Base-by-base conservation (phyloP, 2,888 invertebrate genomes). In the Andrena trimmerana region DNA sequence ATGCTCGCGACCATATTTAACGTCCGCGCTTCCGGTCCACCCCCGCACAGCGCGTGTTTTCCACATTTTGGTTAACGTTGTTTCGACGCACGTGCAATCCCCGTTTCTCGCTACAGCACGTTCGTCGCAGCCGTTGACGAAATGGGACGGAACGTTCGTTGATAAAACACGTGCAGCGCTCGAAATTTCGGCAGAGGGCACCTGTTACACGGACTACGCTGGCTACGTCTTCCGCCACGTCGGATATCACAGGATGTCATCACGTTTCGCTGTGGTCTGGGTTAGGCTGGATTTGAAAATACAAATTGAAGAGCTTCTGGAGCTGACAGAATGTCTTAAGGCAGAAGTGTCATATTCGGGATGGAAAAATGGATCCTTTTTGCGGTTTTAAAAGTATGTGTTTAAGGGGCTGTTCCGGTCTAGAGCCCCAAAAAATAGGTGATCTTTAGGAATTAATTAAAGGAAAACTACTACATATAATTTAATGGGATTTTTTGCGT, bases 181-280 rank as follows among this genome's bases (percentile, higher is more conserved):
- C 77, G 78, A 81, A 78, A 79, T 78, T 81, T 85, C 81, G 83
- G 81, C 80, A 79, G 71, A 80, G 78, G 86, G 83, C 90, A 90
- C 90, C 90, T 90, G 90, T 90, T 90, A 90, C 90, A 82, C 87
- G 76, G 78, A 78, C 76, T 75, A 84, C 84, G 73, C 48, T 65
- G 63, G 73, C 69, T 57, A 76, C 83, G 57, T 33, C 36, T 36
- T 48, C 42, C 81, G 76, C 83, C 72, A 81, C 76, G 78, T 42
- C 69, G 74, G 31, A 13, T 31, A 24, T 33, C 67, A 16, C 31
- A 4, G 57, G 24, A 8, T 27, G 57, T 27, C 31, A 4, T 29
- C 36, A 13, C 13, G 36, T 52, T 68, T 54, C 54, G 16, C 57
- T 4, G 57, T 57, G 57, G 24, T 10, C 10, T 24, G 24, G 3